A percentile compares a stretch with the other conserved stretches of the same genome.
These are phyloP conservation scores for Diachasmimorpha longicaudata DNA, from an alignment of 1,140 invertebrate genomes.

Conservation along the genomic window DNA sequence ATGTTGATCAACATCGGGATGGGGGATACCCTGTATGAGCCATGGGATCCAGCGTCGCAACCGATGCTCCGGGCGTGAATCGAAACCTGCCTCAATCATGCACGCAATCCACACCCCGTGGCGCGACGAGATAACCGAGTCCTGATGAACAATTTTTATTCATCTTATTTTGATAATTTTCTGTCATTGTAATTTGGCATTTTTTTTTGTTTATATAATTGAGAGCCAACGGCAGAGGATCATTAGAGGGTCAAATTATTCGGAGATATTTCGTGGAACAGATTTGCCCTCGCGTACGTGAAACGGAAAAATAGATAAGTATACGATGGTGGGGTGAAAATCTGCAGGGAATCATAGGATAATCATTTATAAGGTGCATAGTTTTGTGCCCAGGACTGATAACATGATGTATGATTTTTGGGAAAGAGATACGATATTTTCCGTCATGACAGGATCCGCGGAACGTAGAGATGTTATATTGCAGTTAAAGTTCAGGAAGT, in stretches of 20 bases:
- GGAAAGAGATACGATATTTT: no score
- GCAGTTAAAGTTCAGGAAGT: no score
- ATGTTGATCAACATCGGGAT: conserved; percentile 14
- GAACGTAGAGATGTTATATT: no score
- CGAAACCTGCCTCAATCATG: conserved; percentile 8
- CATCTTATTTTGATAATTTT: conserved; percentile 9
- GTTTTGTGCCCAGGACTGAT: no score
- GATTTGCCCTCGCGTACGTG: no score
- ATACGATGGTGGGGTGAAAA: no score
- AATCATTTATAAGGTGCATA: no score
- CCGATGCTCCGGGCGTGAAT: conserved; percentile 12
- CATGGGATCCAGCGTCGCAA: not conserved
- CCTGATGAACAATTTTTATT: conserved; percentile 9
- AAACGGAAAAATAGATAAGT: no score
- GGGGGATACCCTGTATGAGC: not conserved
- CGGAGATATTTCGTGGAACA: no score
- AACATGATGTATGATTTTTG: no score
- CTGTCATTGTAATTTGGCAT: not conserved
- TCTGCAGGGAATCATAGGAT: no score
- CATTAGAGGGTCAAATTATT: not conserved
- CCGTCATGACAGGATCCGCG: no score
- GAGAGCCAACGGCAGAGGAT: not conserved
- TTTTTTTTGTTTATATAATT: not conserved
- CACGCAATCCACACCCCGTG: conserved; percentile 15
- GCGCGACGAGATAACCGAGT: not conserved